These are phyloP conservation scores for Ethmia dodecea DNA, from an alignment of 2,888 invertebrate species.

Conservation along the genomic window DNA sequence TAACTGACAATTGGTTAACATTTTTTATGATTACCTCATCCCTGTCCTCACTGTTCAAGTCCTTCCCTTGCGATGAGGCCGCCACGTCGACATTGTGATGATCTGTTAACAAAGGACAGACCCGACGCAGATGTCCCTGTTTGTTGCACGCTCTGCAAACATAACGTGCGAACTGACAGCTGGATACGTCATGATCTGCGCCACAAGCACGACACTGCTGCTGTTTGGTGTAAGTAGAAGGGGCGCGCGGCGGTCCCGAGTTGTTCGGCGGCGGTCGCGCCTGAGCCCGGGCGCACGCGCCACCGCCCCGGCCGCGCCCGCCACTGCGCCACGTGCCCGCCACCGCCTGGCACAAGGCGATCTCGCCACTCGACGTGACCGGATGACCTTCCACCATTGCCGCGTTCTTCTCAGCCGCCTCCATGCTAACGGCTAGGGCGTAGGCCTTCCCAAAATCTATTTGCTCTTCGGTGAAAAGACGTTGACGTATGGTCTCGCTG, in stretches of 20 bases:
- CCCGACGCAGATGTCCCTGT: neutral
- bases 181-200: neutral
- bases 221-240: neutral
- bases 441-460: constrained; percentile 11
- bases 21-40: neutral
- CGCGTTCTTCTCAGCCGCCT: constrained; percentile 14
- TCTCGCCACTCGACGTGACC: neutral
- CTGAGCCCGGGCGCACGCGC: neutral
- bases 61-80: neutral
- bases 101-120: neutral
- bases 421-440: constrained; percentile 12
- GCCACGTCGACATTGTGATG: neutral
- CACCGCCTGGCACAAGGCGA: neutral
- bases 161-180: neutral
- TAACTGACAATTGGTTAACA: neutral
- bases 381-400: constrained; percentile 1
- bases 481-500: constrained; percentile 11
- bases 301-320: neutral
- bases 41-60: constrained; percentile 1
- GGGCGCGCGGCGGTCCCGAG: neutral
- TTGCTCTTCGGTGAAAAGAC: constrained; percentile 11
- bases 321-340: neutral
- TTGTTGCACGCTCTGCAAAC: constrained; percentile 3
- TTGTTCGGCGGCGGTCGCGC: neutral
- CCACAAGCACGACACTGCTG: constrained; percentile 1